phyloP scores from a whole-genome alignment of 1,140 invertebrate species.

The Drosophila suzukii region DNA sequence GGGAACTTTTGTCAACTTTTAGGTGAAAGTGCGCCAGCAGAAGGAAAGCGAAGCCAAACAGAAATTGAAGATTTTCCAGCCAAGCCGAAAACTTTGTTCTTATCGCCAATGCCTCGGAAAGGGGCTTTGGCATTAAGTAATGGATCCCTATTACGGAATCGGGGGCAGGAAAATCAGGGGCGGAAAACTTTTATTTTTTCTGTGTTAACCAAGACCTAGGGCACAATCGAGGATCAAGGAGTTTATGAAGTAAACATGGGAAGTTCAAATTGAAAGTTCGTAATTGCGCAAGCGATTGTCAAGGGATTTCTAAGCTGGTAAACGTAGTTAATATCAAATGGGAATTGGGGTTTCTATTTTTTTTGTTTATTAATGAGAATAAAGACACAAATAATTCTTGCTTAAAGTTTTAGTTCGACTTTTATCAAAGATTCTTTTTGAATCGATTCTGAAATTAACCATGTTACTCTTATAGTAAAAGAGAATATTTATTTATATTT shows the following conservation, averaged over 20 bases:
- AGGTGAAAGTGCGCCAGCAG: conserved; percentile 66
- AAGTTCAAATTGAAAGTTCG: conserved; percentile 2
- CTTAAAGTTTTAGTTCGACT: too few species aligned
- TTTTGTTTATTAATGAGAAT: too few species aligned
- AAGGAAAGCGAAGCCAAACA: conserved; percentile 37
- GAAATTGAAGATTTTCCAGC: conserved; percentile 64
- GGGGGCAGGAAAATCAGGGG: conserved; percentile 14
- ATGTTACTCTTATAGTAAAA: too few species aligned
- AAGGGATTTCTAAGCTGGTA: neutral
- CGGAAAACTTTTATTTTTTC: conserved; percentile 18
- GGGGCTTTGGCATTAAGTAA: conserved; percentile 75
- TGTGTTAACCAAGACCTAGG: conserved; percentile 28
- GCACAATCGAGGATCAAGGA: conserved; percentile 39
- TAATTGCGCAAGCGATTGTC: neutral
- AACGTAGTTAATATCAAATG: neutral
- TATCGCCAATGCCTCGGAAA: conserved; percentile 53
- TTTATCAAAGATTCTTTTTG: too few species aligned
- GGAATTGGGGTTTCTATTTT: neutral
- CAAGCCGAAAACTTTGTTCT: conserved; percentile 53
- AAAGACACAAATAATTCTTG: too few species aligned
- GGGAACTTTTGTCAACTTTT: conserved; percentile 71
- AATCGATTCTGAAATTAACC: too few species aligned
- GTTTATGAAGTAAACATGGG: conserved; percentile 8
- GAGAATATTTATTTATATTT: too few species aligned
- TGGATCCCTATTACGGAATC: conserved; percentile 50